phyloP scores from a whole-genome alignment of 2,113 vertebrate species.

The Chinchilla lanigera region DNA sequence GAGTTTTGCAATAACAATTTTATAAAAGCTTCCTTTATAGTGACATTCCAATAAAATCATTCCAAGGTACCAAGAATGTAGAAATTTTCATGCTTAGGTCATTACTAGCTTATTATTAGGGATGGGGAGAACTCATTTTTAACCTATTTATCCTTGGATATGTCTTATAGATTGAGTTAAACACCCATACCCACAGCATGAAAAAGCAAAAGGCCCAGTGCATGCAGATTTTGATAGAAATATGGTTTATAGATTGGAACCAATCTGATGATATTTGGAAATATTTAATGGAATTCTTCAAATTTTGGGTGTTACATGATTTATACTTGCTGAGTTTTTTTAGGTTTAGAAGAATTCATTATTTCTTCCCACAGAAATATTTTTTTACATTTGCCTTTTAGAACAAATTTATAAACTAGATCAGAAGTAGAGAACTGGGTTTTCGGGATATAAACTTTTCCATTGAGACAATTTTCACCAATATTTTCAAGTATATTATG shows the following conservation, averaged over 20 bases:
- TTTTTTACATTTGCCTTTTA: constrained; percentile 37
- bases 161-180: neutral
- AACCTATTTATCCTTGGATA: neutral
- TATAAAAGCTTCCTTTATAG: neutral
- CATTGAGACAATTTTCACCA: neutral
- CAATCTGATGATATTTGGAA: neutral
- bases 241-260: neutral
- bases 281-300: neutral
- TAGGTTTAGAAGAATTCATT: neutral
- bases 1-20: constrained; percentile 34
- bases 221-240: neutral
- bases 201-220: neutral
- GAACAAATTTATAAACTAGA: neutral
- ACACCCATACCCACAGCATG: neutral
- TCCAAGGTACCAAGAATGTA: neutral
- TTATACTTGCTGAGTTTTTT: neutral
- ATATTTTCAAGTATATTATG: neutral
- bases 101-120: neutral
- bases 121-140: neutral
- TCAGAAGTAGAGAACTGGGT: neutral
- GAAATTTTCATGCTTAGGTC: neutral
- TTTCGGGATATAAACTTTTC: neutral
- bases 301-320: neutral
- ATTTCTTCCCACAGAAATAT: neutral
- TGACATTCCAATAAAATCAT: neutral